Evolutionary conservation across 35 echinoderm and acorn worm species (phyloP).

Genomic region (Chiridota heheva): DNA sequence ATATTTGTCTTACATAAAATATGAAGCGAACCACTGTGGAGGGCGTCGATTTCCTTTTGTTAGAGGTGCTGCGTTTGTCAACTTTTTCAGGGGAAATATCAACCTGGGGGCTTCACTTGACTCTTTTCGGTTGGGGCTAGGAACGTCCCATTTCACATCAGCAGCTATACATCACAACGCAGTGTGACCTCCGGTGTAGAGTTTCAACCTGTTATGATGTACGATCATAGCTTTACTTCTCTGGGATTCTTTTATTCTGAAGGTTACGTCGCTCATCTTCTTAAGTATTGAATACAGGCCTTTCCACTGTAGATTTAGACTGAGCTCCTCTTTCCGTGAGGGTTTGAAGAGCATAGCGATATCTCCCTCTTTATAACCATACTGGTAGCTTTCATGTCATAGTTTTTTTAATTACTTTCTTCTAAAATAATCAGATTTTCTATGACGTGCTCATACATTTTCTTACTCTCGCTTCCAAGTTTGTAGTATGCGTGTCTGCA

Average conservation of each 20-base stretch:
- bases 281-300: slow-evolving; percentile 22
- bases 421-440: not conserved
- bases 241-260: not conserved
- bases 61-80: too few relatives aligned
- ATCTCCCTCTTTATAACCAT: not conserved
- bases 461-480: not conserved
- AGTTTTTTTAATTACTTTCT: not conserved
- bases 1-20: too few relatives aligned
- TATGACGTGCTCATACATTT: not conserved
- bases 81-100: too few relatives aligned
- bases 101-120: too few relatives aligned
- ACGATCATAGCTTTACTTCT: not conserved
- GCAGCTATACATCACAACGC: not conserved
- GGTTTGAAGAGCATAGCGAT: not conserved
- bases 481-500: not conserved
- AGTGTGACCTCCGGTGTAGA: not conserved
- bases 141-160: too few relatives aligned
- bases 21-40: too few relatives aligned
- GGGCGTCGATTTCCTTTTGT: too few relatives aligned
- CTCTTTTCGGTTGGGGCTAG: too few relatives aligned
- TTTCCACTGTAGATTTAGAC: slow-evolving; percentile 7
- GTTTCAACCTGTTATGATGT: slow-evolving; percentile 26
- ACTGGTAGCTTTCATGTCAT: not conserved
- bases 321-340: not conserved
- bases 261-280: slow-evolving; percentile 5